These are phyloP conservation scores for Pediacus dermestoides DNA, from an alignment of 2,888 invertebrate species.

Conservation along the genomic window DNA sequence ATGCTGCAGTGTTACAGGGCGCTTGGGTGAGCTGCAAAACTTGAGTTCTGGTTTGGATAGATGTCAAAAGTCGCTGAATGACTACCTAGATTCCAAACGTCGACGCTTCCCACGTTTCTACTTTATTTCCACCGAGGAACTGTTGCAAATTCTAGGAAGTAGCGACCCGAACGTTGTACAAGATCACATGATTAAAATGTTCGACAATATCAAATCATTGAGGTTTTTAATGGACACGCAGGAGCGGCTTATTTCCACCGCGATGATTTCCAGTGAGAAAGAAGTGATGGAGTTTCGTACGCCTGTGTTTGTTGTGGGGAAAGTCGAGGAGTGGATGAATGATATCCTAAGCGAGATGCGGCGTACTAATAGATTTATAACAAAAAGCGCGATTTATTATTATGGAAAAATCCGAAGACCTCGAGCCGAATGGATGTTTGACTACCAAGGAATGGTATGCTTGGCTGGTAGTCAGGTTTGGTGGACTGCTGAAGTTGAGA, in stretches of 20 bases:
- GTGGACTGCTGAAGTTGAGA: slow-evolving; percentile 96
- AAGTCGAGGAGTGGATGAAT: slow-evolving; percentile 93
- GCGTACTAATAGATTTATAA: slow-evolving; percentile 73
- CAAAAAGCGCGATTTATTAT: slow-evolving; percentile 83
- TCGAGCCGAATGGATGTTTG: slow-evolving; percentile 84
- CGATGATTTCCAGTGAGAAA: slow-evolving; percentile 83
- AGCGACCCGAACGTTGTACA: slow-evolving; percentile 81
- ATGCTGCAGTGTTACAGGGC: slow-evolving; percentile 71
- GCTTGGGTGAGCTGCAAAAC: slow-evolving; percentile 68
- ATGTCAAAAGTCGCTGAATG: slow-evolving; percentile 88
- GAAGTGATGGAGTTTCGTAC: slow-evolving; percentile 82
- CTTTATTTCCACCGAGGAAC: slow-evolving; percentile 90
- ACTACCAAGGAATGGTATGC: slow-evolving; percentile 69
- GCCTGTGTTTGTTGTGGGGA: slow-evolving; percentile 69
- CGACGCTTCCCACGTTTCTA: slow-evolving; percentile 87
- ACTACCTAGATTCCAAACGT: slow-evolving; percentile 84
- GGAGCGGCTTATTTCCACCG: slow-evolving; percentile 67
- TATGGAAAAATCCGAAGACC: slow-evolving; percentile 70
- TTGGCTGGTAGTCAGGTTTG: slow-evolving; percentile 82
- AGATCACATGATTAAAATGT: slow-evolving; percentile 95
- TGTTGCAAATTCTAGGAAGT: slow-evolving; percentile 84
- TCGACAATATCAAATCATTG: slow-evolving; percentile 81
- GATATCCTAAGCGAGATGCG: slow-evolving; percentile 81
- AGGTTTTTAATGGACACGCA: slow-evolving; percentile 63
- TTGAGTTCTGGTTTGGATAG: slow-evolving; percentile 74